Conservation (phyloP, 2,888 invertebrate genomes). For the Apodemia zela region DNA sequence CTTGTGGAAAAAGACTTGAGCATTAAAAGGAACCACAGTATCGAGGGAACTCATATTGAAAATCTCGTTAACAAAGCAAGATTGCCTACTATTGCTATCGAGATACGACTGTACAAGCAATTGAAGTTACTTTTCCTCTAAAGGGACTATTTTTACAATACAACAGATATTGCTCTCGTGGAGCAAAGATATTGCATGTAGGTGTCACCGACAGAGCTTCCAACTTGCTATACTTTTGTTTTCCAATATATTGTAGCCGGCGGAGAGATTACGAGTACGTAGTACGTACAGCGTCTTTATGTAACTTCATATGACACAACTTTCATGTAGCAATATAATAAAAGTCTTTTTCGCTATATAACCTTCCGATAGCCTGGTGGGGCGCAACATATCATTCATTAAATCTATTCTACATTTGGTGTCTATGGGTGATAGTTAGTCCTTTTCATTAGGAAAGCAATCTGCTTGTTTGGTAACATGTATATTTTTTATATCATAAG, state of each 20-base stretch:
- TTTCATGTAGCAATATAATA: constrained; percentile 6
- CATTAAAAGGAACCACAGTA: constrained; percentile 4
- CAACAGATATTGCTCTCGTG: constrained; percentile 64
- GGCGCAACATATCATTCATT: too few relatives aligned
- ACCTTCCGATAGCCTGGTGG: too few relatives aligned
- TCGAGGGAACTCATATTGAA: constrained; percentile 15
- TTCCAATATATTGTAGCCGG: constrained; percentile 5
- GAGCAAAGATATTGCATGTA: constrained; percentile 70
- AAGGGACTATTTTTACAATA: constrained; percentile 55
- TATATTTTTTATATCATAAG: too few relatives aligned
- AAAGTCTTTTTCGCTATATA: neutral
- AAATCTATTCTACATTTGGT: too few relatives aligned
- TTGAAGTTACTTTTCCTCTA: constrained; percentile 16
- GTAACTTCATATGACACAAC: neutral
- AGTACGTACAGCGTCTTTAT: neutral
- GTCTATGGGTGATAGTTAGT: too few relatives aligned
- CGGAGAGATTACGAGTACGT: constrained; percentile 2
- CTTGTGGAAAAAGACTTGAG: neutral
- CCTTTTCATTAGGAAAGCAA: too few relatives aligned
- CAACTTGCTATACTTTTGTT: constrained; percentile 44
- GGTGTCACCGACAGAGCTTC: constrained; percentile 63
- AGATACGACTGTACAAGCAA: constrained; percentile 12
- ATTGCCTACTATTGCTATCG: constrained; percentile 12
- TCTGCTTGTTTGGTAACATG: too few relatives aligned
- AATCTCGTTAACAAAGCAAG: constrained; percentile 18